These are phyloP conservation scores for Nephila pilipes DNA, from an alignment of 1,140 invertebrate species.

Conservation along the genomic window DNA sequence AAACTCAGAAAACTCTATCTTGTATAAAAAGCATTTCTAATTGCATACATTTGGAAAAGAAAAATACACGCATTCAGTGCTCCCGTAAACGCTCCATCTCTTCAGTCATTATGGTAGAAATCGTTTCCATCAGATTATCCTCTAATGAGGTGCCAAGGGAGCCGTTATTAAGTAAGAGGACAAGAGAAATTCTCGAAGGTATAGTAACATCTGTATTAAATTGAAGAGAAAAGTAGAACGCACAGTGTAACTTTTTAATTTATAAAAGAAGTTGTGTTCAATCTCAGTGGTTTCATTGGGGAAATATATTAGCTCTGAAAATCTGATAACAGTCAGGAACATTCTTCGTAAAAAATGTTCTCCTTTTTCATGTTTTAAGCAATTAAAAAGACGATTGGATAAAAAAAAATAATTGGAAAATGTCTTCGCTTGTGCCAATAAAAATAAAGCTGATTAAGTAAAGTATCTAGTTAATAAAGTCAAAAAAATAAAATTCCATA, in stretches of 20 bases:
- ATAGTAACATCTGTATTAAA: conserved; percentile 57
- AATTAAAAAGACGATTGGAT: no score
- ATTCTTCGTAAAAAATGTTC: no score
- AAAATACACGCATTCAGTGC: background rate
- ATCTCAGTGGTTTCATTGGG: conserved; percentile 9
- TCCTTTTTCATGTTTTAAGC: no score
- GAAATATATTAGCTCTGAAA: background rate
- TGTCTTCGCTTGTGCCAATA: no score
- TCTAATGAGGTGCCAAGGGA: conserved; percentile 65
- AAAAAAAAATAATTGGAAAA: no score
- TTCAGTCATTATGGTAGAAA: conserved; percentile 42
- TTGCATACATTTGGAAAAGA: background rate
- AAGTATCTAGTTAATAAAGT: no score
- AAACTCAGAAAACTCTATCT: no score
- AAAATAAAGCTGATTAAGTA: no score
- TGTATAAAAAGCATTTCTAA: background rate
- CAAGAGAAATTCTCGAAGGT: conserved; percentile 27
- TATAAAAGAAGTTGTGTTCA: conserved; percentile 19
- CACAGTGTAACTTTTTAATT: background rate
- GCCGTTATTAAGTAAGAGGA: conserved; percentile 58
- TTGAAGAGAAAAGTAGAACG: background rate
- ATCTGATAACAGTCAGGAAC: background rate
- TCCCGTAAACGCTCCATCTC: background rate
- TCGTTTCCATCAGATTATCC: conserved; percentile 60
- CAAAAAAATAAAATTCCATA: no score